Evolutionary conservation across 1,140 invertebrate genomes (phyloP), one percentile per base, ranked within the genome.

Genomic region (Colletes gigas): DNA sequence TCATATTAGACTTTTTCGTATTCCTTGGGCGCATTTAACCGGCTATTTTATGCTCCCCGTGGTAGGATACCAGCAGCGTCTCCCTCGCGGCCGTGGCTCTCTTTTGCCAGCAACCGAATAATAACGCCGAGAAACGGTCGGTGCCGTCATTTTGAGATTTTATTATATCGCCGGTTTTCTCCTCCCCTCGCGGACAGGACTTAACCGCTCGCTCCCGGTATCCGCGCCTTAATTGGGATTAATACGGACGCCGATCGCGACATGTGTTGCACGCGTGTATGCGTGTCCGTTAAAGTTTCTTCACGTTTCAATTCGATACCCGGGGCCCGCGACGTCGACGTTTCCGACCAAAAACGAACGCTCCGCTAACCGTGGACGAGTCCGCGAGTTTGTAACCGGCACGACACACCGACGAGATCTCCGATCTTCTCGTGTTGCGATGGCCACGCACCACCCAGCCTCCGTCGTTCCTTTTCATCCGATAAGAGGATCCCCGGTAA

Each of bases 121-220:
- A 91, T 91, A 91, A 89, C 87, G 86, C 81, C 82, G 70, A 21
- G 79, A 47, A 47, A 81, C 88, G 84, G 81, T 86, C 85, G 75
- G 81, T 85, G 84, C 88, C 88, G 89, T 90, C 89, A 86, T 89
- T 90, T 91, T 88, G 68, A 85, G 87, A 90, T 90, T 91, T 91
- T 91, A 91, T 91, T 86, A 87, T 86, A 86, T 86, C 82, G 85
- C 52, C 66, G 30, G 77, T 66, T 81, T 81, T 81, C 54, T 72
- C 76, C 76, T 75, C 21, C 60, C 39, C 59, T 41, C 67, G 62
- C 30, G 73, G 30, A 67, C 67, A 17, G 66, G 68, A 44, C 6
- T 77, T 52, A 63, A 73, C 55, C 60, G 30, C 70, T 44, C 39
- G 60, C 69, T 52, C 19, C 60, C 21, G 78, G 50, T 67, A 83